A percentile compares a stretch with the other conserved stretches of the same genome.
Evolutionary conservation across 2,113 vertebrate genomes (phyloP).

Genomic region (Stictonetta naevosa): DNA sequence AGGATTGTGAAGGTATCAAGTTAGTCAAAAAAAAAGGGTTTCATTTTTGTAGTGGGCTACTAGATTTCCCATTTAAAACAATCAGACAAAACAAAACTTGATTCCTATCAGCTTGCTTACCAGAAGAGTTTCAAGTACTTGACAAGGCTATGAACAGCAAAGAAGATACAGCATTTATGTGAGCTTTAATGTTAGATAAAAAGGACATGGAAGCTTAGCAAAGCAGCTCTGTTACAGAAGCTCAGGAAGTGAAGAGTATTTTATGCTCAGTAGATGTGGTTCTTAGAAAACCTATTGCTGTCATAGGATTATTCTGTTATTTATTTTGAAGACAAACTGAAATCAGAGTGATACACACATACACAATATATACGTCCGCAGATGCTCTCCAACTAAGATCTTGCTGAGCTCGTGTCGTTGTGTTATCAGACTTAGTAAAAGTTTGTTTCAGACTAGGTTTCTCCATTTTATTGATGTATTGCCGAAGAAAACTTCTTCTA

Average conservation of each 20-base stretch:
- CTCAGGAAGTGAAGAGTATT: background rate
- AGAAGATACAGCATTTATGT: background rate
- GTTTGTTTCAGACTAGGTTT: background rate
- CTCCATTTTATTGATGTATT: background rate
- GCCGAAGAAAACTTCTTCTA: background rate
- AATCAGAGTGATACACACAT: background rate
- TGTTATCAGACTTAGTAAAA: background rate
- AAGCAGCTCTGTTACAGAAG: background rate
- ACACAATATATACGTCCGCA: background rate
- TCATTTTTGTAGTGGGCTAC: background rate
- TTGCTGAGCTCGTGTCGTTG: background rate
- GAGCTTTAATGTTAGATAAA: background rate
- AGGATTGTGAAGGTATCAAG: background rate
- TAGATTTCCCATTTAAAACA: background rate
- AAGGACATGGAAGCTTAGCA: background rate
- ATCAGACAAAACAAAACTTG: background rate
- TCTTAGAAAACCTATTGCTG: background rate
- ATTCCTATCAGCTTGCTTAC: fast-evolving
- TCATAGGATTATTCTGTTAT: background rate
- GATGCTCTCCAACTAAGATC: background rate
- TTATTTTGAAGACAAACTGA: background rate
- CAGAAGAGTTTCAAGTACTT: background rate
- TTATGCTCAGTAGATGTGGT: background rate
- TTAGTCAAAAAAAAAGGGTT: background rate
- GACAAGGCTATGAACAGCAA: background rate